Conservation (phyloP, 2,797 vertebrate species). For the Enteromius afrohamiltoni region DNA sequence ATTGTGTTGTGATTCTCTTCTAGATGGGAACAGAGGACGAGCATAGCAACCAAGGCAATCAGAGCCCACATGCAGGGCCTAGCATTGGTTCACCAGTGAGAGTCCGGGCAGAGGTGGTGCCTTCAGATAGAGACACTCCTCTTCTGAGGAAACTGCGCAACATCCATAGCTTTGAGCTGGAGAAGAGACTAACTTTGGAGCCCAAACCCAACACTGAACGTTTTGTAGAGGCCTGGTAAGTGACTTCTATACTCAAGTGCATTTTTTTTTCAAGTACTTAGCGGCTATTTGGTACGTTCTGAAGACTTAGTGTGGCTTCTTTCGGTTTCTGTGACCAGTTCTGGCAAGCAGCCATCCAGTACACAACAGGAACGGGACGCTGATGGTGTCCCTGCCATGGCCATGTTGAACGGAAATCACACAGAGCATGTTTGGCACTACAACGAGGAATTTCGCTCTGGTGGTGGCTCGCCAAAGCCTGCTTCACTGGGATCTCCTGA, state of each 20-base stretch:
- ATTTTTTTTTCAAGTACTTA: conserved; percentile 8
- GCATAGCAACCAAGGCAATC: conserved; percentile 86
- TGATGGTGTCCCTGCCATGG: conserved; percentile 59
- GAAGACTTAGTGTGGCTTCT: conserved; percentile 9
- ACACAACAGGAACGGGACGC: conserved; percentile 56
- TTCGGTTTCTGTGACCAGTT: conserved; percentile 68
- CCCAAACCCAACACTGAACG: conserved; percentile 90
- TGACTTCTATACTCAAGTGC: not conserved
- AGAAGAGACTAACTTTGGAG: conserved; percentile 87
- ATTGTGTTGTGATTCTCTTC: not conserved
- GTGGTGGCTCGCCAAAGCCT: conserved; percentile 81
- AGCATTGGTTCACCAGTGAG: conserved; percentile 90
- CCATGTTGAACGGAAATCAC: conserved; percentile 62
- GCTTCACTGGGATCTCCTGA: conserved; percentile 85
- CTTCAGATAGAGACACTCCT: conserved; percentile 87
- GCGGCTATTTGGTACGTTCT: not conserved
- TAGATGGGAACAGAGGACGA: conserved; percentile 90
- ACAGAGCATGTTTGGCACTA: conserved; percentile 89
- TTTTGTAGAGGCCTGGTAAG: conserved; percentile 90
- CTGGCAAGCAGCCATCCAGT: conserved; percentile 81
- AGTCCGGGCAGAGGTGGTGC: conserved; percentile 84
- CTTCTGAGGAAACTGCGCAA: conserved; percentile 92
- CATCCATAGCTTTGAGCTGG: conserved; percentile 95
- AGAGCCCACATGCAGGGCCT: conserved; percentile 81
- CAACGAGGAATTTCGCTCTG: conserved; percentile 90